Percentiles rank a stretch among this genome's conserved stretches.
These are phyloP conservation scores for Aurelia sp. DNA, from an alignment of 30 jellyfish, hydroid and myxozoan species.

Conservation along the genomic window DNA sequence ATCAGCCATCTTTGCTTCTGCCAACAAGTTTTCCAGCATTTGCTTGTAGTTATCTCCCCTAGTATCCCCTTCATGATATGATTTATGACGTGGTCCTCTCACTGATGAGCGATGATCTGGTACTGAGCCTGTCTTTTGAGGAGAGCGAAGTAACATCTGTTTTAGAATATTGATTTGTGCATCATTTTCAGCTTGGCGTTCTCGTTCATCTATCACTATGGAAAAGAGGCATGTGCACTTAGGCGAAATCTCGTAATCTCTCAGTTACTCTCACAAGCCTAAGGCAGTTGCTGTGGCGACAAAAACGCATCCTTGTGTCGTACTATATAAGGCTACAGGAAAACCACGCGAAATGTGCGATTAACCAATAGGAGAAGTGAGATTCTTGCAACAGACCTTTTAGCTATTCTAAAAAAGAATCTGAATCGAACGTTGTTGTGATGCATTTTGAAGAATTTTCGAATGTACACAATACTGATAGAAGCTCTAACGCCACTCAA, in stretches of 20 bases:
- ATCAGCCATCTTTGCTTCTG: slow-evolving; percentile 3
- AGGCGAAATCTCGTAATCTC: background rate
- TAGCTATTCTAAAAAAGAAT: too few relatives aligned
- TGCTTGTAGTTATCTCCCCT: slow-evolving; percentile 26
- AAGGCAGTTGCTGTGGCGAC: too few relatives aligned
- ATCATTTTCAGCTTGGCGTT: slow-evolving; percentile 40
- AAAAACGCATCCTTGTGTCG: too few relatives aligned
- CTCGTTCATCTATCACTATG: slow-evolving; percentile 57
- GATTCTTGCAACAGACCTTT: too few relatives aligned
- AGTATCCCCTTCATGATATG: slow-evolving; percentile 33
- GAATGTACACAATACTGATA: too few relatives aligned
- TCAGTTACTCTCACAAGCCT: too few relatives aligned
- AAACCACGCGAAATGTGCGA: too few relatives aligned
- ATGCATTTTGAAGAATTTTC: too few relatives aligned
- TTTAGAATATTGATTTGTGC: slow-evolving; percentile 54
- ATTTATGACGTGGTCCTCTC: slow-evolving; percentile 3
- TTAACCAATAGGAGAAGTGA: too few relatives aligned
- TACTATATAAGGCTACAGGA: too few relatives aligned
- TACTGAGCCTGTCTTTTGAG: slow-evolving; percentile 1
- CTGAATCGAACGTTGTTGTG: too few relatives aligned
- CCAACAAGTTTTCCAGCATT: slow-evolving; percentile 35
- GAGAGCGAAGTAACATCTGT: slow-evolving; percentile 33
- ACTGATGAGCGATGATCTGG: background rate
- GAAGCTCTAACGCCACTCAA: too few relatives aligned
- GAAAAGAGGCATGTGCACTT: background rate